Conservation (phyloP, 2,113 vertebrate species). For the Glaucidium brasilianum region DNA sequence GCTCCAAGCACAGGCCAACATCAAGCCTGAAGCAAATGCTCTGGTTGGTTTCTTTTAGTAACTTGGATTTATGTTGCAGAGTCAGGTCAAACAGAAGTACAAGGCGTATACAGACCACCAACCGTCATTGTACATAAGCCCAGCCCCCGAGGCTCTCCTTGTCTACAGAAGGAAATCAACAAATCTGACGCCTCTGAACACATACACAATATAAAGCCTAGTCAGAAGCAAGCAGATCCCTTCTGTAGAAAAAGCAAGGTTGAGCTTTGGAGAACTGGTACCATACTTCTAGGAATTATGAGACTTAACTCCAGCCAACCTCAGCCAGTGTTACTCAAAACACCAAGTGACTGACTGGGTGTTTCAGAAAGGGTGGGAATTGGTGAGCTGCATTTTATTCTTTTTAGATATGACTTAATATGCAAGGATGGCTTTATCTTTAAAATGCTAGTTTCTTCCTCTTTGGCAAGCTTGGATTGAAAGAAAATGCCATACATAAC, state of each 20-base stretch:
- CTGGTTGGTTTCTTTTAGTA: neutral
- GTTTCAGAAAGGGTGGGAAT: neutral
- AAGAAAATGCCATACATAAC: neutral
- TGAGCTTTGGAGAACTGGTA: neutral
- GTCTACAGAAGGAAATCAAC: neutral
- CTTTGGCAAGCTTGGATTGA: conserved; percentile 20
- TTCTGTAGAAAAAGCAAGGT: neutral
- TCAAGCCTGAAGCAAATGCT: conserved; percentile 29
- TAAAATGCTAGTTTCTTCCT: neutral
- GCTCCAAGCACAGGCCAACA: neutral
- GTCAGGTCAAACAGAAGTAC: conserved; percentile 18
- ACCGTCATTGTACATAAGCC: neutral
- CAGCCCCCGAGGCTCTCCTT: neutral
- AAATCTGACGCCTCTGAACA: neutral
- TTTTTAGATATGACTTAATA: neutral
- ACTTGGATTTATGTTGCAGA: neutral
- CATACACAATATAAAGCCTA: neutral
- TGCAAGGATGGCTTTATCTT: neutral
- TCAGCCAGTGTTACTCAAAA: neutral
- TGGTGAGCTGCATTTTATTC: neutral
- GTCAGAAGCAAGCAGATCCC: neutral
- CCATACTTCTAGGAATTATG: neutral
- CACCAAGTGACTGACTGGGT: neutral
- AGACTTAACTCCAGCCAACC: neutral
- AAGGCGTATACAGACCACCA: neutral